Percentiles rank a stretch among this genome's conserved stretches.
phyloP scores from a whole-genome alignment of 64 coral and sea anemone species.

The Montipora capricornis region DNA sequence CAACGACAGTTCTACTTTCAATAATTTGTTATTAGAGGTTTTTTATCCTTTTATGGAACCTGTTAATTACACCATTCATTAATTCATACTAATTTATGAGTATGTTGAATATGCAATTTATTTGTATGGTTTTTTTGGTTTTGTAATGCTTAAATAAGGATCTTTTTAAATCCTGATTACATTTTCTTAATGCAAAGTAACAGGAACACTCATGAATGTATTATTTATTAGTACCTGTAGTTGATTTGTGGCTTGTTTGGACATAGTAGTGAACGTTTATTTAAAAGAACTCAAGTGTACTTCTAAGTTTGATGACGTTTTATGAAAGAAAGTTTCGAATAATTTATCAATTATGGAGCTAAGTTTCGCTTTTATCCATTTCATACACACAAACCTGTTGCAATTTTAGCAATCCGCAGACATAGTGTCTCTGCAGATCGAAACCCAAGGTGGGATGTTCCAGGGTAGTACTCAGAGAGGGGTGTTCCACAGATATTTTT shows the following conservation, averaged over 20 bases:
- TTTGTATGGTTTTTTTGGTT: no score
- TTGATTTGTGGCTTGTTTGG: no score
- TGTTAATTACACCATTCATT: background rate
- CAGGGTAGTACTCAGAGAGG: background rate
- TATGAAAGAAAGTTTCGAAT: background rate
- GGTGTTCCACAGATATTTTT: background rate
- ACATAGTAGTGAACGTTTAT: background rate
- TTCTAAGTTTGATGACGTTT: background rate
- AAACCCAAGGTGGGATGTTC: slow-evolving; percentile 17
- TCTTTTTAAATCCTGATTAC: no score
- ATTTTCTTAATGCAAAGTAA: background rate
- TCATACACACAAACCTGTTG: slow-evolving; percentile 5
- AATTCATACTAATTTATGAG: no score
- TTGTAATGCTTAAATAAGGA: no score
- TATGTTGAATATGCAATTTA: no score
- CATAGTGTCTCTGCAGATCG: slow-evolving; percentile 6
- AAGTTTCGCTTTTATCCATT: background rate
- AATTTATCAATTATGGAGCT: background rate
- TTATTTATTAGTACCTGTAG: background rate
- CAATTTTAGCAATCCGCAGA: slow-evolving; percentile 4
- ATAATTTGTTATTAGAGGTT: no score
- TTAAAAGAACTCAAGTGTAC: background rate
- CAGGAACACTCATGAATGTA: background rate
- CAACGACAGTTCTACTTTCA: background rate
- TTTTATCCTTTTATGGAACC: background rate